Evolutionary conservation across 1,140 invertebrate genomes (phyloP), one percentile per base, ranked within the genome.

Genomic region (Euschistus heros): DNA sequence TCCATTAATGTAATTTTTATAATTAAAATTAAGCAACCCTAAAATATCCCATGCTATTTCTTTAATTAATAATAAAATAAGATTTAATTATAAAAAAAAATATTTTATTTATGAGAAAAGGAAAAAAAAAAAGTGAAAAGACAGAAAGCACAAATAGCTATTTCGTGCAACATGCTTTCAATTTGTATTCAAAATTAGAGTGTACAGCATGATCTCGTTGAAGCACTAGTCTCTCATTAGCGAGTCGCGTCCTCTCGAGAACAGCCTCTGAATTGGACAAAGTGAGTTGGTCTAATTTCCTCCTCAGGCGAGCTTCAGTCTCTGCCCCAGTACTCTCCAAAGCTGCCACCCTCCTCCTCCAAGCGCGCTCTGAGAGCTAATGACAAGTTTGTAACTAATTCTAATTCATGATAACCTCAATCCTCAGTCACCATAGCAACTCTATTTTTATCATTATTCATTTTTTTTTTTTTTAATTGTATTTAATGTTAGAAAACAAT

Each of bases 191-290:
- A 57, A 24, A 57, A 27, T 57, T 57, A 26, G 54, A 24, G 24
- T 57, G 54, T 57, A 57, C 54, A 57, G 54, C 54, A 57, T 57
- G 63, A 66, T 79, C 76, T 63, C 78, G 78, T 61, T 80, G 79
- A 4, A 81, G 70, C 47, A 73, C 75, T 2, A 80, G 66, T 68
- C 84, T 83, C 6, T 84, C 82, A 65, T 84, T 84, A n/a, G 77
- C 78, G 6, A 84, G 70, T 70, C 83, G 83, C 0, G 81, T 82
- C 69, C 82, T 81, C 61, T 86, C 83, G 26, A 84, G 75, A 2
- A 82, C 76, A 2, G 79, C 77, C 71, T 85, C 79, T 30, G 82
- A 85, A 15, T 80, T 79, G 50, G 79, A 77, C 15, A 81, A 70
- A 0, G 76, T 80, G 0, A 79, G 68, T 20, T 75, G 72, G 63